Evolutionary conservation across 2,113 vertebrate species (phyloP).

Genomic region (Chiloscyllium plagiosum): DNA sequence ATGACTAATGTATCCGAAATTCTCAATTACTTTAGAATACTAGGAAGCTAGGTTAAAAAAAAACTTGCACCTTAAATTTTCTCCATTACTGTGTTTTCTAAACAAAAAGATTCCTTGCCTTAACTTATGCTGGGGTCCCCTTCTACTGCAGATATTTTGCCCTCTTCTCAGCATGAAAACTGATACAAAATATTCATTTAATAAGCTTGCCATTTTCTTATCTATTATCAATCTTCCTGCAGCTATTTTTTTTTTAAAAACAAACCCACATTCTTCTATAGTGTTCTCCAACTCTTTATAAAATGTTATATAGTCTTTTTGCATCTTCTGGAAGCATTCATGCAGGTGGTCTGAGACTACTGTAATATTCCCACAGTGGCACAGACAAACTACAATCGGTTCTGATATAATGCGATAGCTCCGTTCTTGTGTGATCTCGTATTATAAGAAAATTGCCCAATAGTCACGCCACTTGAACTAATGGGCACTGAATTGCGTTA

Average conservation of each 20-base stretch:
- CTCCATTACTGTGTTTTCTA: background rate
- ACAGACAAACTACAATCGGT: background rate
- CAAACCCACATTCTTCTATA: background rate
- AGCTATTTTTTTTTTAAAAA: background rate
- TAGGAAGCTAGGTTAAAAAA: too few species aligned
- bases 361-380: background rate
- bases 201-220: background rate
- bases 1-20: background rate
- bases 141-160: background rate
- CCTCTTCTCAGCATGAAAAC: background rate
- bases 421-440: too few species aligned
- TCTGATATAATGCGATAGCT: too few species aligned
- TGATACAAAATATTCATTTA: background rate
- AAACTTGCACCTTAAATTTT: background rate
- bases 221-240: background rate
- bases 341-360: background rate
- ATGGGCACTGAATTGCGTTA: too few species aligned
- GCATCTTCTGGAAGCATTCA: background rate
- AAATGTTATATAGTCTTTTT: background rate
- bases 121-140: background rate
- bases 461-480: too few species aligned
- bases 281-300: background rate
- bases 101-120: background rate
- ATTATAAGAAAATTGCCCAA: too few species aligned
- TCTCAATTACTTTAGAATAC: background rate